Evolutionary conservation across 23 tunicate genomes (phyloP), one percentile per base, ranked within the genome.

Genomic region (Ciona savignyi): DNA sequence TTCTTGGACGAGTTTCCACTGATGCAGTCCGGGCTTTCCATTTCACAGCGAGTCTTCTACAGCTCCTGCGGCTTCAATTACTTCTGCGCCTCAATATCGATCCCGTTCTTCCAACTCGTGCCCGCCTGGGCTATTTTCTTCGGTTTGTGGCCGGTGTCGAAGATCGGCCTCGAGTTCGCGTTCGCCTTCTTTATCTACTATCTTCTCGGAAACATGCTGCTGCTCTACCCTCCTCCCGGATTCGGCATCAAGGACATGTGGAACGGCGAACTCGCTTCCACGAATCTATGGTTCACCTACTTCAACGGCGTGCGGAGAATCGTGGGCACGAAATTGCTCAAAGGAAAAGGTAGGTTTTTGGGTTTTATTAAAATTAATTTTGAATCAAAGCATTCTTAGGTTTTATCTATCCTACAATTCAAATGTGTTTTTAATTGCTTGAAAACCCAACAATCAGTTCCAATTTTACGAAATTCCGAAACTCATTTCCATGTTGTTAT

Each of bases 1-100:
- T 88, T 88, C 77, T 65, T 87, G 73, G 96, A 82, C 73, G 88
- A 88, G 67, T 88, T 88, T 63, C 96, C 96, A 9, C 96, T 88
- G 23, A 83, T 73, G 74, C 83, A 88, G 74, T 28, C 84, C 19
- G 80, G 88, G 22, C 67, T 88, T 21, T 76, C 84, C 20, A 29
- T 88, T 19, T 72, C 96, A 0, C 96, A 88, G 84, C 75, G 89
- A 1, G 29, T 88, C 63, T 88, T 87, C 63, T 88, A 88, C 80
- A 76, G 83, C 51, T 88, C 96, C 0, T 83, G 73, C 29, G 96
- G 96, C 4, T 88, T 71, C 72, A 88, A 82, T 78, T 88, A 88
- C 65, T 77, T 88, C 76, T 88, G 96, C 75, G 83, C 83, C 51
- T 71, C 96, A 0, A 74, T 88, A 60, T 88, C 96, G 9, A 88